Conservation (phyloP, 2,797 vertebrate species). For the Lutra lutra region DNA sequence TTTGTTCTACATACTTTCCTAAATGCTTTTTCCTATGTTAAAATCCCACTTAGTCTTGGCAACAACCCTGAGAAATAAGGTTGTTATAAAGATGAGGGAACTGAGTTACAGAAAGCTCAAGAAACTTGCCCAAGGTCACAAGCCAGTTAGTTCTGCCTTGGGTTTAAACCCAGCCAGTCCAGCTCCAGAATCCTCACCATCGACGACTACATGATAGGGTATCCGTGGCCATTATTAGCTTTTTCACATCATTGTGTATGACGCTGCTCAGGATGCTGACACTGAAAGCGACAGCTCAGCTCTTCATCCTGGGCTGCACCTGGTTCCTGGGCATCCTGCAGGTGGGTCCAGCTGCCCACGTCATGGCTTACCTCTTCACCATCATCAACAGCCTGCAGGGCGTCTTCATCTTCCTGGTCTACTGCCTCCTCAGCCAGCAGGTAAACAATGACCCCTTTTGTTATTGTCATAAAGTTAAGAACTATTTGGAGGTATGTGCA, state of each 20-base stretch:
- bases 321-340: conserved; percentile 79
- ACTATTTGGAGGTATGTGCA: neutral
- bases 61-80: neutral
- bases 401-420: conserved; percentile 77
- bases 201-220: neutral
- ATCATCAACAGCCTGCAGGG: conserved; percentile 78
- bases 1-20: neutral
- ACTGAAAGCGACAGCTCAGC: conserved; percentile 72
- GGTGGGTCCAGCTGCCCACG: neutral
- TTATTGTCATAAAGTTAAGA: neutral
- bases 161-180: neutral
- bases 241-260: neutral
- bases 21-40: neutral
- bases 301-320: conserved; percentile 78
- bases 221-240: neutral
- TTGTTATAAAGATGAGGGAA: neutral
- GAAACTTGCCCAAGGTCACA: neutral
- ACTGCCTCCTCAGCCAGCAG: conserved; percentile 79
- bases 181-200: neutral
- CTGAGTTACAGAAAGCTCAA: neutral
- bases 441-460: neutral
- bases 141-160: neutral
- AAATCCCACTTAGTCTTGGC: neutral
- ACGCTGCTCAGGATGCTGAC: conserved; percentile 67
- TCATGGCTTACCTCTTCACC: conserved; percentile 78